phyloP scores from a whole-genome alignment of 2,888 invertebrate genomes.

The Apotomis capreana region DNA sequence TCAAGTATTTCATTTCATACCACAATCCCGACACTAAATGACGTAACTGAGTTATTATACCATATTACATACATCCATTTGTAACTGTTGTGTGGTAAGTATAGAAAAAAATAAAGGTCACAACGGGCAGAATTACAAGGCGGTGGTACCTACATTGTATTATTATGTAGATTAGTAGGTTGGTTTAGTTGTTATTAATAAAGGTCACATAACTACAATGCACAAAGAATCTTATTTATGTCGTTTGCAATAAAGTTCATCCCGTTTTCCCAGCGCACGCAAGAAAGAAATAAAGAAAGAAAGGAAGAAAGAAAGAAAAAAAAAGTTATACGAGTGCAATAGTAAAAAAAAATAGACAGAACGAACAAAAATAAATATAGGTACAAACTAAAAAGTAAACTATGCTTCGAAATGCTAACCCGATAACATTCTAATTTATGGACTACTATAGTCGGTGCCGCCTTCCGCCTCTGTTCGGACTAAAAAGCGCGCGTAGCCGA shows the following conservation, averaged over 20 bases:
- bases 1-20: slow-evolving; percentile 6
- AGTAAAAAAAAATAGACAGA: too few relatives aligned
- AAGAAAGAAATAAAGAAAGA: too few relatives aligned
- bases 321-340: too few relatives aligned
- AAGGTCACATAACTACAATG: slow-evolving; percentile 14
- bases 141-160: slow-evolving; percentile 4
- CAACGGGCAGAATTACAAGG: slow-evolving; percentile 17
- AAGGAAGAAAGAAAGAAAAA: too few relatives aligned
- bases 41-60: not conserved
- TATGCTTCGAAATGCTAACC: too few relatives aligned
- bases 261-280: too few relatives aligned
- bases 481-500: too few relatives aligned
- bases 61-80: not conserved
- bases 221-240: not conserved
- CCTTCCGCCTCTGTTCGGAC: too few relatives aligned
- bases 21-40: not conserved
- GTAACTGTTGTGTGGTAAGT: not conserved
- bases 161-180: slow-evolving; percentile 24
- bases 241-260: not conserved
- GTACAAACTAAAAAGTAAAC: too few relatives aligned
- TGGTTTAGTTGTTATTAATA: slow-evolving; percentile 22
- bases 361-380: too few relatives aligned
- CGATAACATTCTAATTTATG: too few relatives aligned
- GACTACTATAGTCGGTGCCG: too few relatives aligned
- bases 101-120: slow-evolving; percentile 31